Evolutionary conservation across 2,888 invertebrate genomes (phyloP).

Genomic region (Coleophora deauratella): DNA sequence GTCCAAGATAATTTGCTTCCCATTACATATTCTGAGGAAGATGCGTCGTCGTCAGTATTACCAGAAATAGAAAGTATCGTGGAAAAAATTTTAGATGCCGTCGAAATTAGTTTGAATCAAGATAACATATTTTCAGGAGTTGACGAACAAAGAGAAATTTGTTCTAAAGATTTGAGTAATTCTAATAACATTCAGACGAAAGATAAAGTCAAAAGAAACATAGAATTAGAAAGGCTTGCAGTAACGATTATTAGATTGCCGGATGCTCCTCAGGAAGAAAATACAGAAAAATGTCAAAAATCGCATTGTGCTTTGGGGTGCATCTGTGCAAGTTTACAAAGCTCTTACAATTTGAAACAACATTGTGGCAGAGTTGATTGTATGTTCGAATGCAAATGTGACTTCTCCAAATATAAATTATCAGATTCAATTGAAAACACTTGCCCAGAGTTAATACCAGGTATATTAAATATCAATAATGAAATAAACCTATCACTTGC

Average conservation of each 20-base stretch:
- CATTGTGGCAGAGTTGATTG: constrained; percentile 78
- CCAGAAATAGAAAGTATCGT: constrained; percentile 54
- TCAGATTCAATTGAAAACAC: constrained; percentile 31
- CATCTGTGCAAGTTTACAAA: constrained; percentile 75
- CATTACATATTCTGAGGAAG: not conserved
- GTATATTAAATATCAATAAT: constrained; percentile 56
- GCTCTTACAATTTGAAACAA: constrained; percentile 50
- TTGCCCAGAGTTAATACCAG: constrained; percentile 36
- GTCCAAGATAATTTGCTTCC: not conserved
- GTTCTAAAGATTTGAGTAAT: constrained; percentile 20
- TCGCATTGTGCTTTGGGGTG: constrained; percentile 78
- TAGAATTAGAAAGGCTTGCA: constrained; percentile 76
- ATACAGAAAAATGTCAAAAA: constrained; percentile 55
- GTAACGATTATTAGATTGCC: constrained; percentile 77
- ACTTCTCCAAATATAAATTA: constrained; percentile 40
- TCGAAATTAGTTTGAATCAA: constrained; percentile 75
- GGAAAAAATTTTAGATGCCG: constrained; percentile 71
- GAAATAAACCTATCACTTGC: constrained; percentile 73
- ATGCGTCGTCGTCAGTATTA: not conserved
- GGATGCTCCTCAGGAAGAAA: constrained; percentile 23
- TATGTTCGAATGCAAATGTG: constrained; percentile 72
- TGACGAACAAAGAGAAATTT: constrained; percentile 41
- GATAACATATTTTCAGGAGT: constrained; percentile 53
- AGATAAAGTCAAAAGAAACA: constrained; percentile 49
- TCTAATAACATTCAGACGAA: constrained; percentile 23